Evolutionary conservation across 2,888 invertebrate species (phyloP).

Genomic region (Thalpophila matura): DNA sequence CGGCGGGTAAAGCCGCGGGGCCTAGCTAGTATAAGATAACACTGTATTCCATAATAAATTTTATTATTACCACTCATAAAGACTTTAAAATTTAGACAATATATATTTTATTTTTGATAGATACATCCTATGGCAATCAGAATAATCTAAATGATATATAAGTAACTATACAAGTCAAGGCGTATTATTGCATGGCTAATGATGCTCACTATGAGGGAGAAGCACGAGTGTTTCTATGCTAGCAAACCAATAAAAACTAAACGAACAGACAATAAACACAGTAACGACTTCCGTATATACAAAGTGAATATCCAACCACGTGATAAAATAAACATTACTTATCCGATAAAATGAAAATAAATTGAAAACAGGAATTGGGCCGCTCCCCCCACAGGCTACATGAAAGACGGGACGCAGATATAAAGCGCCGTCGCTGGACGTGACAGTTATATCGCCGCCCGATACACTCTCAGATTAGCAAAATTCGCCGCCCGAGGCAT

Average conservation of each 20-base stretch:
- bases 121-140: too few species aligned
- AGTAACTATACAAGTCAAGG: too few species aligned
- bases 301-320: slow-evolving; percentile 13
- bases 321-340: slow-evolving; percentile 48
- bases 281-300: background rate
- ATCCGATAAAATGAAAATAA: slow-evolving; percentile 48
- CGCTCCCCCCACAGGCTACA: slow-evolving; percentile 23
- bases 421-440: slow-evolving; percentile 20
- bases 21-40: too few species aligned
- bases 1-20: too few species aligned
- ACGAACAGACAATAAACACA: slow-evolving; percentile 10
- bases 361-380: slow-evolving; percentile 51
- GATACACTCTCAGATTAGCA: too few species aligned
- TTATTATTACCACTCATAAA: too few species aligned
- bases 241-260: background rate
- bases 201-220: background rate
- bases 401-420: slow-evolving; percentile 13
- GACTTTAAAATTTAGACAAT: too few species aligned
- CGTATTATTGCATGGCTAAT: too few species aligned
- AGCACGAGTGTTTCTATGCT: background rate
- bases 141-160: too few species aligned
- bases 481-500: too few species aligned
- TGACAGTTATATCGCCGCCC: slow-evolving; percentile 13
- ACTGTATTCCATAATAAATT: too few species aligned
- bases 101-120: too few species aligned